phyloP scores from a whole-genome alignment of 1,140 invertebrate species.

The Aradophagus sp. region DNA sequence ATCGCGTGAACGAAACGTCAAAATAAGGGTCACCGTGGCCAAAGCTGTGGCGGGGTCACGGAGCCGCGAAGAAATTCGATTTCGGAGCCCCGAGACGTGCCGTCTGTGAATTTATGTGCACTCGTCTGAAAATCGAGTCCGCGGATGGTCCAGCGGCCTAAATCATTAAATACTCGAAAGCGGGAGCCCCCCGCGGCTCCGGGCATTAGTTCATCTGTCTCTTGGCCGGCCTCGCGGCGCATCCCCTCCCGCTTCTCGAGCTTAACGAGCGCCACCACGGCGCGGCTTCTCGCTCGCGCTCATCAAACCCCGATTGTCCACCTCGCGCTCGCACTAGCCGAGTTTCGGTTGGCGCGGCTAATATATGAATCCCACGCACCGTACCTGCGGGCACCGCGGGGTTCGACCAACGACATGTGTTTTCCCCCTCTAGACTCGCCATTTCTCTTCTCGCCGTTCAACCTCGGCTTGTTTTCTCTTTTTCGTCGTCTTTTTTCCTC shows the following conservation, averaged over 20 bases:
- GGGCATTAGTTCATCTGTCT: slow-evolving; percentile 74
- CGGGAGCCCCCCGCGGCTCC: slow-evolving; percentile 67
- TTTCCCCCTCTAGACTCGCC: slow-evolving; percentile 61
- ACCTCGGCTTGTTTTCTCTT: slow-evolving; percentile 32
- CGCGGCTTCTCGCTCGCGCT: slow-evolving; percentile 46
- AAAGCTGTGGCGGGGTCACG: too few species aligned
- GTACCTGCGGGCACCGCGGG: slow-evolving; percentile 70
- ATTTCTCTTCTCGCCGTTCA: slow-evolving; percentile 54
- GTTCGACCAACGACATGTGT: slow-evolving; percentile 74
- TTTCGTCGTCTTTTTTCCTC: slow-evolving; percentile 24
- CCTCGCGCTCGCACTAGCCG: slow-evolving; percentile 48
- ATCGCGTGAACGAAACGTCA: too few species aligned
- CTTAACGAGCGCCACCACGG: slow-evolving; percentile 56
- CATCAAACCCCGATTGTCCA: slow-evolving; percentile 22
- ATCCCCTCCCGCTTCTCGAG: slow-evolving; percentile 41
- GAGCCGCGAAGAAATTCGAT: slow-evolving; percentile 34
- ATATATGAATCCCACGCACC: slow-evolving; percentile 74
- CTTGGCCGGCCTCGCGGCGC: slow-evolving; percentile 64
- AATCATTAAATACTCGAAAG: slow-evolving; percentile 72
- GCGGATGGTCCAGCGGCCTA: slow-evolving; percentile 62
- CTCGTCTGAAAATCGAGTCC: slow-evolving; percentile 63
- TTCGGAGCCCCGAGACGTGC: slow-evolving; percentile 8
- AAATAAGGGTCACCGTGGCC: too few species aligned
- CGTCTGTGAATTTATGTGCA: slow-evolving; percentile 59
- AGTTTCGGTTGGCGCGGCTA: slow-evolving; percentile 58